Percentiles rank a stretch among this genome's conserved stretches.
Evolutionary conservation across 2,113 vertebrate species (phyloP).

Genomic region (Hyperopisus bebe): DNA sequence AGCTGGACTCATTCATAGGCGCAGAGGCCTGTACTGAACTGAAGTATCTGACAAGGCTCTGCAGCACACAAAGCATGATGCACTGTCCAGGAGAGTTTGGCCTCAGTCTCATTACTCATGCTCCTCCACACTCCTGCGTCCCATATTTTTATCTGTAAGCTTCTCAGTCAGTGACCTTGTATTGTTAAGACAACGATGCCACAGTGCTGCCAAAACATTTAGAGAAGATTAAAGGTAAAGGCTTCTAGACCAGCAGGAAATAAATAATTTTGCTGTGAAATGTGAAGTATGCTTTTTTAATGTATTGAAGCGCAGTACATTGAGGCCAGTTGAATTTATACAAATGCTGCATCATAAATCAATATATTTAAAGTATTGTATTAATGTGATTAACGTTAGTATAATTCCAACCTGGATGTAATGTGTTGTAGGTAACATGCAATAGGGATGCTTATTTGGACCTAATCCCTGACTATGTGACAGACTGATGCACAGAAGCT

Average conservation of each 20-base stretch:
- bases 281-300: not conserved
- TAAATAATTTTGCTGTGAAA: not conserved
- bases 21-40: not conserved
- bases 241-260: not conserved
- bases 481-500: not conserved
- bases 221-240: not conserved
- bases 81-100: not conserved
- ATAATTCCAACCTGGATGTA: not conserved
- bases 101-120: not conserved
- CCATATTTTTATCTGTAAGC: not conserved
- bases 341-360: not conserved
- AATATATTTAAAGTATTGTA: not conserved
- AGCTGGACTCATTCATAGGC: not conserved
- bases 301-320: not conserved
- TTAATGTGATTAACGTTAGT: not conserved
- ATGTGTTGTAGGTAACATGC: not conserved
- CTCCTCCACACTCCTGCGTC: not conserved
- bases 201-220: not conserved
- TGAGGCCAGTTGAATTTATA: not conserved
- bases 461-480: not conserved
- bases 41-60: not conserved
- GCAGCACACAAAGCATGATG: not conserved
- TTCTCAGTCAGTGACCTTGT: not conserved
- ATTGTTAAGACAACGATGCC: not conserved
- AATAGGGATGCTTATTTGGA: not conserved